Percentiles rank a stretch among this genome's conserved stretches.
phyloP scores from a whole-genome alignment of 2,113 vertebrate genomes.

The Bombycilla garrulus region DNA sequence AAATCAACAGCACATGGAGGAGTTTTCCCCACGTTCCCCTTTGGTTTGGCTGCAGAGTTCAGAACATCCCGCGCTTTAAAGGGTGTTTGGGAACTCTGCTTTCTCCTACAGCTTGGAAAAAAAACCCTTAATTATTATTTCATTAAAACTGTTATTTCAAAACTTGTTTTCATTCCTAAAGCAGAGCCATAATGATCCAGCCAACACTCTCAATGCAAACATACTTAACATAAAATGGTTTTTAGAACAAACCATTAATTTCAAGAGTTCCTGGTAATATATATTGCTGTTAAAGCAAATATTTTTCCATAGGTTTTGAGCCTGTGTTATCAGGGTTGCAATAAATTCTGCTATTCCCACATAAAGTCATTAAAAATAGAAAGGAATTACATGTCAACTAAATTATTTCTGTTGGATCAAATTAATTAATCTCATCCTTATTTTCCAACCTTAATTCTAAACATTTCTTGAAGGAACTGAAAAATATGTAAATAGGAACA shows the following conservation, averaged over 20 bases:
- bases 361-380: background rate
- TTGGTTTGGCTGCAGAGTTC: background rate
- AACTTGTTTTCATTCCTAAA: conserved; percentile 19
- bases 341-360: background rate
- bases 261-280: background rate
- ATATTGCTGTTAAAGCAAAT: background rate
- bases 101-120: background rate
- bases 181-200: background rate
- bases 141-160: conserved; percentile 36
- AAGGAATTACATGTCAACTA: background rate
- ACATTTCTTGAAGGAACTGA: background rate
- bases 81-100: conserved; percentile 10
- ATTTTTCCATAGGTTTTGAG: background rate
- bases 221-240: background rate
- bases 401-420: background rate
- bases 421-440: background rate
- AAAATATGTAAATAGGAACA: background rate
- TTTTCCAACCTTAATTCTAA: background rate
- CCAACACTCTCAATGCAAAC: background rate
- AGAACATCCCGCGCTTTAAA: background rate
- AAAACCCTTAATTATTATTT: background rate
- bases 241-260: background rate
- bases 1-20: conserved; percentile 24
- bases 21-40: background rate
- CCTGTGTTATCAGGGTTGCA: background rate